These are phyloP conservation scores for Pogonocichla stellata DNA, from an alignment of 2,113 vertebrate species.

Conservation along the genomic window DNA sequence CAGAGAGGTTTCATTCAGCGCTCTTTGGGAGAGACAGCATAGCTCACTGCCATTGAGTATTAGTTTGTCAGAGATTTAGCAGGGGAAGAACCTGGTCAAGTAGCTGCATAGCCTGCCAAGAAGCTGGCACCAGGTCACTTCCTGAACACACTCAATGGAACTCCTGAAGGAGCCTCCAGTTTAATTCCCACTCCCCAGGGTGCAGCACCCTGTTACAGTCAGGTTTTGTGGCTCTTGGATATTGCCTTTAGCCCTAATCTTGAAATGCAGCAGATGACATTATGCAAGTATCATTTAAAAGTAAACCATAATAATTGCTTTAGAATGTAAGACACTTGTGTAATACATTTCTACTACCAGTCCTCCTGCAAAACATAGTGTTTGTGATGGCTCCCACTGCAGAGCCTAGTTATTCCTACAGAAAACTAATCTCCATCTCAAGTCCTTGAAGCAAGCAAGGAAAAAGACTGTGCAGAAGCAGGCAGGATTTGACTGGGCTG, in stretches of 20 bases:
- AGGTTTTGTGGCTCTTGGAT: background rate
- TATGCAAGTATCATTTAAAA: background rate
- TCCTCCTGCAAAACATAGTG: background rate
- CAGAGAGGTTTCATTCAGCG: background rate
- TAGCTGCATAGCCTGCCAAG: background rate
- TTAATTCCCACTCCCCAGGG: background rate
- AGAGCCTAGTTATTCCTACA: background rate
- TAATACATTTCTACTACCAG: rapidly evolving
- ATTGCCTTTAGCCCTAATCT: background rate
- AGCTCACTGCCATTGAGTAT: background rate
- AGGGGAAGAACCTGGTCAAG: rapidly evolving
- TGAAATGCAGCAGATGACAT: background rate
- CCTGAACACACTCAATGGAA: background rate
- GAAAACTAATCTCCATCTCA: background rate
- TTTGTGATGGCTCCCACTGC: background rate
- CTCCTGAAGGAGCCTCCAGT: background rate
- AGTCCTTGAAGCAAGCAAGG: background rate
- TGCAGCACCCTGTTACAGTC: background rate
- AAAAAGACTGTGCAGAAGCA: background rate
- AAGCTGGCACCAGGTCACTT: background rate
- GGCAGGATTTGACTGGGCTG: background rate
- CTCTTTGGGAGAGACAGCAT: background rate
- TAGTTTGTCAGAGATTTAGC: background rate
- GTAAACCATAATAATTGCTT: background rate
- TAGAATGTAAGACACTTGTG: background rate